Percentiles rank a stretch among this genome's conserved stretches.
These are phyloP conservation scores for Lepus europaeus DNA, from an alignment of 2,113 vertebrate species.

Conservation along the genomic window DNA sequence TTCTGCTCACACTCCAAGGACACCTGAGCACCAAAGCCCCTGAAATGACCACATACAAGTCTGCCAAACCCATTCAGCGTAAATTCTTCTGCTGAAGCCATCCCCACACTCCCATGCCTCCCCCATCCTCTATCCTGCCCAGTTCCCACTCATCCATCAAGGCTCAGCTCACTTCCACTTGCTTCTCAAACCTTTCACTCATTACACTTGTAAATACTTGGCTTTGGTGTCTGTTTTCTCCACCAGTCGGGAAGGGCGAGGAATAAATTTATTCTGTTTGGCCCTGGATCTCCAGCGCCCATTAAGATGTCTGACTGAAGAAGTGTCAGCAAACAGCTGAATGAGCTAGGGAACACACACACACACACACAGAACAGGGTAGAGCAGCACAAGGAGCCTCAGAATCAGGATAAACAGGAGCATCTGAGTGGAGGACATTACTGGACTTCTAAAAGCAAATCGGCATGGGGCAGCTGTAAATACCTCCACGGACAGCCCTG, in stretches of 20 bases:
- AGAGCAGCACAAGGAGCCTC: neutral
- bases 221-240: neutral
- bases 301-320: constrained; percentile 37
- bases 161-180: neutral
- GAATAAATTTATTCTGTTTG: neutral
- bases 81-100: neutral
- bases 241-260: neutral
- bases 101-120: neutral
- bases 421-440: neutral
- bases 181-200: neutral
- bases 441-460: constrained; percentile 7
- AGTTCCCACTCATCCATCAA: neutral
- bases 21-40: neutral
- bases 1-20: neutral
- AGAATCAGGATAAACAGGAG: neutral
- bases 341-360: neutral
- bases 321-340: constrained; percentile 26
- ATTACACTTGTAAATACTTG: neutral
- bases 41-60: neutral
- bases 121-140: neutral
- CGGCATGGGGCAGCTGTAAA: constrained; percentile 4
- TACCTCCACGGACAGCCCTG: neutral
- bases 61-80: neutral
- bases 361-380: neutral
- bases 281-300: neutral